These are phyloP conservation scores for Arothron firmamentum DNA, from an alignment of 2,113 vertebrate species.

Conservation along the genomic window DNA sequence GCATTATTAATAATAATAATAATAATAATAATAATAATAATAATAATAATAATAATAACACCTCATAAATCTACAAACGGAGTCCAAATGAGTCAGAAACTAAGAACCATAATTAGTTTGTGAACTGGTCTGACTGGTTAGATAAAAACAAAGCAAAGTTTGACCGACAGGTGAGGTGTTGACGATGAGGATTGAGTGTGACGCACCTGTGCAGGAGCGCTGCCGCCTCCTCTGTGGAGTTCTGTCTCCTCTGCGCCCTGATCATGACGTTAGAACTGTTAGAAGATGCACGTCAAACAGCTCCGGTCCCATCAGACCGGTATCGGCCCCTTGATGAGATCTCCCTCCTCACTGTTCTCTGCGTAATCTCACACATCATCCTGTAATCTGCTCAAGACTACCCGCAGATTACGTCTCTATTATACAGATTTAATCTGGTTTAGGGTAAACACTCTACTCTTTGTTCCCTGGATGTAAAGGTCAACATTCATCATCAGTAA, in stretches of 20 bases:
- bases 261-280: not conserved
- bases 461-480: too few relatives aligned
- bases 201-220: conserved; percentile 54
- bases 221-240: conserved; percentile 18
- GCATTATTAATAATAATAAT: too few relatives aligned
- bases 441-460: not conserved
- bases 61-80: too few relatives aligned
- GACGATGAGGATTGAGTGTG: not conserved
- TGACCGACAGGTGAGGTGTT: too few relatives aligned
- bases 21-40: too few relatives aligned
- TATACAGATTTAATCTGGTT: conserved; percentile 29
- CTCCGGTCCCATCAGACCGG: not conserved
- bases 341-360: not conserved
- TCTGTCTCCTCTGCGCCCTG: conserved; percentile 7
- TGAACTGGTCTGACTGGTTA: too few relatives aligned
- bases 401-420: conserved; percentile 8
- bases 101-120: too few relatives aligned
- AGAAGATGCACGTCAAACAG: not conserved
- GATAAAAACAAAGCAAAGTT: too few relatives aligned
- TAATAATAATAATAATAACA: too few relatives aligned
- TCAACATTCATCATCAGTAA: too few relatives aligned
- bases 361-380: conserved; percentile 27
- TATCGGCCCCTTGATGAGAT: too few relatives aligned
- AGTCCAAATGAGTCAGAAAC: too few relatives aligned
- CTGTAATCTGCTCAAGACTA: conserved; percentile 42